Conservation (phyloP, 1,140 invertebrate species). For the Aradophagus sp. region DNA sequence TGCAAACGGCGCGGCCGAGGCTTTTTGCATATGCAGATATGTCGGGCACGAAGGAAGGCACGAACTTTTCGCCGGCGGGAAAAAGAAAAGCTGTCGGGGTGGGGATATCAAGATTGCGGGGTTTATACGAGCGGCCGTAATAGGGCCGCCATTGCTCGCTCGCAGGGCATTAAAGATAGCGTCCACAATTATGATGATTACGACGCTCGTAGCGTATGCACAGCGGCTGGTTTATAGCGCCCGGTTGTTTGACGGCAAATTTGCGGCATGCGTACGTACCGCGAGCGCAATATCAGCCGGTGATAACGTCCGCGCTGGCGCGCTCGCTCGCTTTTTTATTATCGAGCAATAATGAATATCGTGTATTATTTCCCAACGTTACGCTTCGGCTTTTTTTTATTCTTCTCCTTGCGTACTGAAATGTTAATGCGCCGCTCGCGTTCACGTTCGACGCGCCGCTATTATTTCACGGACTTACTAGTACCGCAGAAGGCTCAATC, state of each 20-base stretch:
- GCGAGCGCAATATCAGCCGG: slow-evolving; percentile 42
- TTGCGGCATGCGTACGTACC: slow-evolving; percentile 11
- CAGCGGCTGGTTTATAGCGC: slow-evolving; percentile 1
- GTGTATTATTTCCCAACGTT: slow-evolving; percentile 50
- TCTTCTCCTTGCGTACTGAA: slow-evolving; percentile 41
- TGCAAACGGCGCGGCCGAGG: slow-evolving; percentile 9
- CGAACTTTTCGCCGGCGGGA: not conserved
- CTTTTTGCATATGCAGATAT: slow-evolving; percentile 10
- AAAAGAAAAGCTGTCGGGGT: slow-evolving; percentile 17
- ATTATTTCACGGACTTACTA: too few species aligned
- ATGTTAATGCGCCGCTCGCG: slow-evolving; percentile 44
- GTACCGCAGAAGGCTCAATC: too few species aligned
- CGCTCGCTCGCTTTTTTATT: slow-evolving; percentile 44
- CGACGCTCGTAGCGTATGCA: slow-evolving; percentile 50
- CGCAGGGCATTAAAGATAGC: slow-evolving; percentile 71
- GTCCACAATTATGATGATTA: slow-evolving; percentile 71
- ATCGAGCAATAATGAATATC: slow-evolving; percentile 53
- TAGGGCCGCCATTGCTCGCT: slow-evolving; percentile 65
- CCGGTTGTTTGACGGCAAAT: slow-evolving; percentile 32
- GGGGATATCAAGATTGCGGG: slow-evolving; percentile 71
- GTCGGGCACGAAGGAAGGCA: slow-evolving; percentile 23
- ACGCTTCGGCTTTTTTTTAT: slow-evolving; percentile 39
- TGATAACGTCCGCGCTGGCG: slow-evolving; percentile 28
- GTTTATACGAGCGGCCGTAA: slow-evolving; percentile 72
- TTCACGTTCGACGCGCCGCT: slow-evolving; percentile 28